Evolutionary conservation across 2,888 invertebrate genomes (phyloP), one percentile per base, ranked within the genome.

Genomic region (Octodonta nipae): DNA sequence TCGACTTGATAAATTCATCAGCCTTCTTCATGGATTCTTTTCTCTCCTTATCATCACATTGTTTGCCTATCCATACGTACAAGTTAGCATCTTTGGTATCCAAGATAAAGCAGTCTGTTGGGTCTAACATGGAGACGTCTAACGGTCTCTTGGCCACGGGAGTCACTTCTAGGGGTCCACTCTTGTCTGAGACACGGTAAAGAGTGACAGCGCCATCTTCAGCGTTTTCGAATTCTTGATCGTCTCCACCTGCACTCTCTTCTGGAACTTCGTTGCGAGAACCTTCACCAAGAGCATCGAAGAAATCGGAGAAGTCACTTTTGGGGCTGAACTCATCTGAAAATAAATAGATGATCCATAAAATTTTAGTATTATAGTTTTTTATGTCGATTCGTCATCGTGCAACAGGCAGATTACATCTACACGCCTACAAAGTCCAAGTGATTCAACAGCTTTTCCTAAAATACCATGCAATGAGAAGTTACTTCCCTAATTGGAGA

Each of bases 31-130:
- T 75, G 0, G 81, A 72, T 53, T 80, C 78, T 1, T 68, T 56
- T 52, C 80, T 84, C 61, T 87, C 86, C 58, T 77, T 69, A 15
- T 65, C 63, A 1, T 77, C 76, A 15, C 83, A 73, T 32, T 76
- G 71, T 47, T 76, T 82, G 2, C 88, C 88, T 20, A 83, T 72
- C 88, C 87, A 88, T 0, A 84, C 83, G 54, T 76, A 88, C 26
- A 88, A 72, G 28, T 83, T 83, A 1, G 82, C 77, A 28, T 69
- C 70, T 1, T 73, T 71, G 0, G 84, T 82, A 51, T 87, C 86
- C 59, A 88, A 59, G 33, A 87, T 76, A 50, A 83, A 88, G 46
- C 78, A 78, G 49, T 86, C 85, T 56, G 77, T 73, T 5, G 76
- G 71, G 41, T 80, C 74, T 2, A 86, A 64, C 52, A 76, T 69